These are phyloP conservation scores for Mesochorus sp. DNA, from an alignment of 2,888 invertebrate species.

Conservation along the genomic window DNA sequence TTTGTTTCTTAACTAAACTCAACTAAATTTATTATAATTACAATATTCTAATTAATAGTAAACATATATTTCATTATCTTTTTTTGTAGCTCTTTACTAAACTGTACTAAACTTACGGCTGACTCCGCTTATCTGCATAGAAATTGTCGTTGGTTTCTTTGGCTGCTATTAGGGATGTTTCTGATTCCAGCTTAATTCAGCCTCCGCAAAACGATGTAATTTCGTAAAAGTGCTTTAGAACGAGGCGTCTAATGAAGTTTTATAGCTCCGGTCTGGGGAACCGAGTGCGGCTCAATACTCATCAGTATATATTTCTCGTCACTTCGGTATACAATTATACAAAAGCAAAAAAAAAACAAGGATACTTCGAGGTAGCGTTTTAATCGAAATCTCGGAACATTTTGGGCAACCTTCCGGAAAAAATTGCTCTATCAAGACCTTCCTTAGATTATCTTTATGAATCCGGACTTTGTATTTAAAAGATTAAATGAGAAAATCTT, in stretches of 20 bases:
- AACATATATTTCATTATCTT: no score
- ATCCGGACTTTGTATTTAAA: no score
- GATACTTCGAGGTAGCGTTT: slow-evolving; percentile 13
- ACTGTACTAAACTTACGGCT: no score
- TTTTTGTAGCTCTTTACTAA: no score
- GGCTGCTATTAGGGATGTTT: slow-evolving; percentile 1
- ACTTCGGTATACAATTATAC: neutral
- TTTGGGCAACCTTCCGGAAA: no score
- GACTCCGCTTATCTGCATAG: slow-evolving; percentile 15
- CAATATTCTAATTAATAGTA: no score
- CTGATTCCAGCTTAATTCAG: slow-evolving; percentile 59
- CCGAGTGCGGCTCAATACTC: neutral
- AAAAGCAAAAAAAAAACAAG: slow-evolving; percentile 13
- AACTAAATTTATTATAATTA: no score
- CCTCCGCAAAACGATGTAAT: slow-evolving; percentile 61
- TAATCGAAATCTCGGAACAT: no score
- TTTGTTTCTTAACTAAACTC: no score
- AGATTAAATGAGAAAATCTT: no score
- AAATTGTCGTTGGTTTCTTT: neutral
- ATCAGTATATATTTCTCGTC: neutral
- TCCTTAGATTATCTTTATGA: no score
- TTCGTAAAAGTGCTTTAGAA: slow-evolving; percentile 66
- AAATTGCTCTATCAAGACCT: no score
- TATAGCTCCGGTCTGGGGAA: slow-evolving; percentile 37
- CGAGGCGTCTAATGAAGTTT: slow-evolving; percentile 67